Evolutionary conservation across 2,113 vertebrate species (phyloP), one percentile per base, ranked within the genome.

Genomic region (Xenopus laevis): DNA sequence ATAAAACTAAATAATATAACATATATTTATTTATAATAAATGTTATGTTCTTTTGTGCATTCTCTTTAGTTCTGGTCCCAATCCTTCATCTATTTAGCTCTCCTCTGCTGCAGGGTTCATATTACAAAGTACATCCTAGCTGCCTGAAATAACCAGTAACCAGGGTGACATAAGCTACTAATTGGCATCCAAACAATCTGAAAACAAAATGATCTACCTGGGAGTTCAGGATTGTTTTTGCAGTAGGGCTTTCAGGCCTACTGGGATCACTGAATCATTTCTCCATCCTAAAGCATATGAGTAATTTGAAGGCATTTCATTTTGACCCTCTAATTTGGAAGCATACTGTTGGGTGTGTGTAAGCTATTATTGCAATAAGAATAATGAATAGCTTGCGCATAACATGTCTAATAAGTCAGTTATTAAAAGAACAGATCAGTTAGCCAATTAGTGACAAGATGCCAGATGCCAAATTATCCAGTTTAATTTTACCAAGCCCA

Each of bases 391-490:
- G 63, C 40, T 45, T 65, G 16, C 5, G 4, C 13, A 65, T 16
- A 65, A 13, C 30, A 65, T 45, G 7, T 45, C 13, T 45, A 65
- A 65, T 65, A 44, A 65, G 16, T 13, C 7, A 10, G 5, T 18
- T 17, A 30, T 44, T 18, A 65, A 65, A 65, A 33, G 40, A 65
- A 63, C 16, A 10, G 33, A 65, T 65, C 63, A 10, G 63, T 44
- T 65, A 65, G 40, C 63, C 63, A 65, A 65, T 65, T 65, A 65
- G 40, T 65, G 63, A 65, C 17, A 33, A 30, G 63, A 9, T 33
- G 40, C 16, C 63, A 65, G 59, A 20, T 61, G 59, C 21, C 13
- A 4, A 23, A 61, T 20, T 61, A 23, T 18, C 46, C 13, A 11
- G 9, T 47, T 47, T 47, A 47, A 3, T 47, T 47, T 47, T 47